Conservation (phyloP, 2,888 invertebrate genomes). For the Thumatha senex region DNA sequence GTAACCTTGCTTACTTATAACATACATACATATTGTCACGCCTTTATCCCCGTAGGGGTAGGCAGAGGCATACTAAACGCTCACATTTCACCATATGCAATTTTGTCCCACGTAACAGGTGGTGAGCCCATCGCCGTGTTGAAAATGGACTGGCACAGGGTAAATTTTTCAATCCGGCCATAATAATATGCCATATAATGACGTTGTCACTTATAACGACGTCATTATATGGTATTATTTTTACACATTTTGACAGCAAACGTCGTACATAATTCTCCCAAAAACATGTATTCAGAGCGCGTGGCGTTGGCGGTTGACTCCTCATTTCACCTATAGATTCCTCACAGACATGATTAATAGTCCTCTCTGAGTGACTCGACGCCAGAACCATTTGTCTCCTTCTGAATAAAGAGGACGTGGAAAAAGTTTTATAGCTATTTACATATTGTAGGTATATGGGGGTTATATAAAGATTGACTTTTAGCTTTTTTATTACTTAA, state of each 20-base stretch:
- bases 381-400: constrained; percentile 60
- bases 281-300: constrained; percentile 29
- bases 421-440: constrained; percentile 65
- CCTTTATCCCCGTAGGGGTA: too few species aligned
- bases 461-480: not conserved
- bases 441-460: constrained; percentile 51
- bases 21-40: too few species aligned
- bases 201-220: not conserved
- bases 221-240: not conserved
- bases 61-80: too few species aligned
- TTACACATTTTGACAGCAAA: constrained; percentile 7
- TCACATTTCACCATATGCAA: too few species aligned
- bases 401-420: constrained; percentile 39
- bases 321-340: constrained; percentile 48
- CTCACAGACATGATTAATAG: constrained; percentile 59
- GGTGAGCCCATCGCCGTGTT: too few species aligned
- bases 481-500: not conserved
- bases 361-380: constrained; percentile 49
- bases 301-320: constrained; percentile 30
- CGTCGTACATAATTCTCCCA: constrained; percentile 25
- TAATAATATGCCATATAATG: too few species aligned
- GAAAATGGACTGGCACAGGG: too few species aligned
- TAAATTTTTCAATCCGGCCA: too few species aligned
- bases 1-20: too few species aligned
- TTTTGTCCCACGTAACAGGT: too few species aligned